Evolutionary conservation across 1,140 invertebrate species (phyloP).

Genomic region (Drosophila eugracilis): DNA sequence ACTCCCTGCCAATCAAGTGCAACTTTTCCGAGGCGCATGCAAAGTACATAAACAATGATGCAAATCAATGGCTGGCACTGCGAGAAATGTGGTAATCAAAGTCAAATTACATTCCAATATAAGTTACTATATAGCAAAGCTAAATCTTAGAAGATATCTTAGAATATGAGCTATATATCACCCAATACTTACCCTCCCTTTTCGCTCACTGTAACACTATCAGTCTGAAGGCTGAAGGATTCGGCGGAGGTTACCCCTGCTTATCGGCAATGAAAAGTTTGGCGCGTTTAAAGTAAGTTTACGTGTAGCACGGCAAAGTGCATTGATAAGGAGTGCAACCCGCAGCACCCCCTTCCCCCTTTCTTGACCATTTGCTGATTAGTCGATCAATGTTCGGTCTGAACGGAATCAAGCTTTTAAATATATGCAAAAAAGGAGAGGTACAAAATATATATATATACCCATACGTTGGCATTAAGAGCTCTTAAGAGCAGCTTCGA

Average conservation of each 20-base stretch:
- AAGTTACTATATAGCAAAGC: no score
- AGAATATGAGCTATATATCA: neutral
- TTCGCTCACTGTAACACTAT: constrained; percentile 25
- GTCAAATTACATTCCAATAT: no score
- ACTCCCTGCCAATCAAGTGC: constrained; percentile 33
- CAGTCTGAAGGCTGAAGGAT: constrained; percentile 13
- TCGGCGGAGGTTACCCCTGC: constrained; percentile 24
- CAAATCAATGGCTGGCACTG: constrained; percentile 61
- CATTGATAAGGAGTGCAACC: constrained; percentile 65
- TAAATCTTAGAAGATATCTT: no score
- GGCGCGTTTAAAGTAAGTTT: constrained; percentile 81
- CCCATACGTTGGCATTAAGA: constrained; percentile 52
- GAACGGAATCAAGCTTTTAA: constrained; percentile 69
- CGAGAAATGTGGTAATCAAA: neutral
- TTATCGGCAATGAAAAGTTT: constrained; percentile 66
- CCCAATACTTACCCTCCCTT: neutral
- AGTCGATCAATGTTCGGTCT: constrained; percentile 65
- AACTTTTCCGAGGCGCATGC: constrained; percentile 21
- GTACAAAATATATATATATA: constrained; percentile 3
- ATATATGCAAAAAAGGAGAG: constrained; percentile 72
- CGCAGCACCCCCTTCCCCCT: constrained; percentile 27
- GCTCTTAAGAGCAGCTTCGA: constrained; percentile 57
- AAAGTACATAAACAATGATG: constrained; percentile 78
- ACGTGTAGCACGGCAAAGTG: constrained; percentile 79
- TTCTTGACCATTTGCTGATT: constrained; percentile 62